Conservation (phyloP, 2,113 vertebrate species). For the Mesitornis unicolor region DNA sequence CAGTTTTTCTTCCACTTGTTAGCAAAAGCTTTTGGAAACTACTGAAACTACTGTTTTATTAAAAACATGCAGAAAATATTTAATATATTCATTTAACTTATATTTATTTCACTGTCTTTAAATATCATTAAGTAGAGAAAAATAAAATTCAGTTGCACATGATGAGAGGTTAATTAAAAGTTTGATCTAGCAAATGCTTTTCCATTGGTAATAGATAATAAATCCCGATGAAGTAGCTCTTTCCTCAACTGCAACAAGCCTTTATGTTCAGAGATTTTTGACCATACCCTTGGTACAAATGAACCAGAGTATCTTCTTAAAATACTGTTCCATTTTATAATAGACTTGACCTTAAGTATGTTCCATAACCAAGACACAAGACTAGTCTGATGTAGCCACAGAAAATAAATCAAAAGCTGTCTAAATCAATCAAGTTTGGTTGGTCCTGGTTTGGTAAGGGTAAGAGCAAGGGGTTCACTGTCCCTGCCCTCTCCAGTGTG, state of each 20-base stretch:
- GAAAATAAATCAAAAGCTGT: not conserved
- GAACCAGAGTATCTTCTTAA: not conserved
- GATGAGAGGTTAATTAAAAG: not conserved
- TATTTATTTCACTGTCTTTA: not conserved
- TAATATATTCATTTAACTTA: not conserved
- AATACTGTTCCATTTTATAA: not conserved
- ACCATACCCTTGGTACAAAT: not conserved
- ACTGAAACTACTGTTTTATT: not conserved
- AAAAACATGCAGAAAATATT: not conserved
- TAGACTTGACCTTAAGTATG: not conserved
- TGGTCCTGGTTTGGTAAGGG: not conserved
- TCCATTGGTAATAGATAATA: not conserved
- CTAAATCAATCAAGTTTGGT: not conserved
- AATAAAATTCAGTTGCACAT: not conserved
- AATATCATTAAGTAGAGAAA: not conserved
- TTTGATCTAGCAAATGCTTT: not conserved
- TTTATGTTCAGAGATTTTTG: not conserved
- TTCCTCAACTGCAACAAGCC: not conserved
- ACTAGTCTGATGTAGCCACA: not conserved
- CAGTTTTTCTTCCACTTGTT: not conserved
- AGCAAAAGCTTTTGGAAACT: not conserved
- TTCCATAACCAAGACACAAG: not conserved
- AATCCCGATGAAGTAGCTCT: not conserved
- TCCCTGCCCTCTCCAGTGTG: not conserved
- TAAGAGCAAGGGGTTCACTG: not conserved